These are phyloP conservation scores for Heliconius aoede DNA, from an alignment of 2,888 invertebrate species.

Conservation along the genomic window DNA sequence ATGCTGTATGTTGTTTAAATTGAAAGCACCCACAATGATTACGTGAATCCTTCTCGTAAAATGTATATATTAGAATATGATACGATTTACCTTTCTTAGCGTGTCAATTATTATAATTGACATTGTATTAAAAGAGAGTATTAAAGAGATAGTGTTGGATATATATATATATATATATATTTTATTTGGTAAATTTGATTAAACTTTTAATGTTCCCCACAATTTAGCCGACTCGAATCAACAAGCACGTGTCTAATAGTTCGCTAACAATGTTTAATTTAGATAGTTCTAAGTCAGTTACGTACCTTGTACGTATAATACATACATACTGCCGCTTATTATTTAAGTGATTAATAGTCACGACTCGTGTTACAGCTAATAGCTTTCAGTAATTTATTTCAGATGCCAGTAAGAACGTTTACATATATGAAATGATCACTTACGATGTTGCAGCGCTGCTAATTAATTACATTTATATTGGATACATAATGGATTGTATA, in stretches of 20 bases:
- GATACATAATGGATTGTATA: neutral
- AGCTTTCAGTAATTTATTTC: conserved; percentile 55
- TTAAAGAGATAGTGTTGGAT: neutral
- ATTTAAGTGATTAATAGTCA: conserved; percentile 56
- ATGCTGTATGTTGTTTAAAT: conserved; percentile 30
- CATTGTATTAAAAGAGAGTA: neutral
- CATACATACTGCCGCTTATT: conserved; percentile 48
- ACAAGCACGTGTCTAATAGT: conserved; percentile 2
- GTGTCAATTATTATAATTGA: neutral
- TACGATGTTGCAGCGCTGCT: neutral
- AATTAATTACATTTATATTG: conserved; percentile 2
- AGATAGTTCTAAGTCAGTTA: conserved; percentile 3
- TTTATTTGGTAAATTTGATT: neutral
- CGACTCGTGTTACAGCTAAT: conserved; percentile 56
- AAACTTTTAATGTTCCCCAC: neutral
- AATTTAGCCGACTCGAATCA: neutral
- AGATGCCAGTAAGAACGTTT: conserved; percentile 47
- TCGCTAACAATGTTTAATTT: conserved; percentile 20
- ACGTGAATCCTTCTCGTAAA: neutral
- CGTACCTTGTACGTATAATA: neutral
- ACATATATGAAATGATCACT: conserved; percentile 31
- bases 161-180: too few species aligned
- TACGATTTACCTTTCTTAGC: neutral
- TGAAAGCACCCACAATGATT: neutral
- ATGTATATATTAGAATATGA: neutral